Evolutionary conservation across 2,113 vertebrate genomes (phyloP), one percentile per base, ranked within the genome.

Genomic region (Gila orcuttii): DNA sequence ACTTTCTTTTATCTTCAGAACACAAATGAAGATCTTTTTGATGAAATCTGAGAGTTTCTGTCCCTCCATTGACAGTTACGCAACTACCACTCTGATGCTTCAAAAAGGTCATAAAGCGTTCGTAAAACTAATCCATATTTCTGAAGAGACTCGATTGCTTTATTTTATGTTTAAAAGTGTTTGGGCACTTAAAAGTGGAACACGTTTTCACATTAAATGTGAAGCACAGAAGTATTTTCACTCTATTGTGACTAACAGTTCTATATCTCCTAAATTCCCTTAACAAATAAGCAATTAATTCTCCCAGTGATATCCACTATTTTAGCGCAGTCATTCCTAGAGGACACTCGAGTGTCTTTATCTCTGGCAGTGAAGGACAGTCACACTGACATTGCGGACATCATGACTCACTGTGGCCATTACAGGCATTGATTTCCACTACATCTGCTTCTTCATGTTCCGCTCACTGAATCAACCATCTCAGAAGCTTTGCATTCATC

Each of bases 351-450:
- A 82, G 59, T 1, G 39, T 84, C 81, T 74, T 79, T 25, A 57
- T 36, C 52, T 79, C 23, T 78, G 62, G 36, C 76, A 10, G 64
- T 74, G 71, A 47, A 86, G 78, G 12, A 74, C 68, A 76, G 55
- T 82, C 73, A 17, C 39, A 50, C 9, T 66, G 84, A 85, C 47
- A 19, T 77, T 74, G 73, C 80, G 39, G 36, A 23, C 62, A 73
- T 36, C 83, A 19, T 74, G 79, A 66, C 74, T 45, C 83, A 87
- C 79, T 45, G 77, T 78, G 85, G 81, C 59, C 71, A 90, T 90
- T 85, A 87, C 82, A 39, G 50, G 15, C 64, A 90, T 90, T 86
- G 87, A 90, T 89, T 87, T 79, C 77, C 82, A 33, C 62, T 87
- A 76, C 28, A 76, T 86, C 80, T 87, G 80, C 84, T 19, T 47